Base-by-base conservation (phyloP, 2,113 vertebrate genomes). In the Syrmaticus mikado region DNA sequence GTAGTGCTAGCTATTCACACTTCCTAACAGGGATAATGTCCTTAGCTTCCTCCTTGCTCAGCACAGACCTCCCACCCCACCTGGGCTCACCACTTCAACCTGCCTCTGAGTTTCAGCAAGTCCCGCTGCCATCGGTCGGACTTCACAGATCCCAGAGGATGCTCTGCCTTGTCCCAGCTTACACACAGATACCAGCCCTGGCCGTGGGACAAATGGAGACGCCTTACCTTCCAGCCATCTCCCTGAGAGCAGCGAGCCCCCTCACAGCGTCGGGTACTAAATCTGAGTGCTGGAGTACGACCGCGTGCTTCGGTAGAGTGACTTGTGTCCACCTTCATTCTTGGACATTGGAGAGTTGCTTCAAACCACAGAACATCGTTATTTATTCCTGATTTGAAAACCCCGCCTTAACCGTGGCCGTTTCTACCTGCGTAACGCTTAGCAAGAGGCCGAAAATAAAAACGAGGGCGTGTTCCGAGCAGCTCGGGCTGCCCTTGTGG, bases 231-330 rank as follows among this genome's bases (percentile, higher is more conserved):
- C 12, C 32, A 1, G 7, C 2, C 4, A 24, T 4, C 10, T 24
- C 45, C 36, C 28, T 41, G 4, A 13, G 10, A 60, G 14, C 60
- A 83, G 13, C 1, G 24, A 53, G 21, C 58, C 85, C 11, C 9
- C 30, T 36, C 50, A 38, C 0, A 0, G 1, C 24, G 58, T 25
- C 17, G 32, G 5, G 0, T 3, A 5, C 28, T 22, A 7, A 28
- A 17, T 28, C 25, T 38, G 10, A 45, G 6, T 0, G 1, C 41
- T 6, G 57, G 13, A 48, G 24, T 2, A 32, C 1, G 24, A 71
- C 55, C 34, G 7, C 18, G 7, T 32, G 65, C 65, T 57, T 55
- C 45, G 73, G 8, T 12, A 52, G 25, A 36, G 66, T 22, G 43
- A 30, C 52, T 53, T 12, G 52, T 34, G 58, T 74, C 92, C 81